A percentile compares a stretch with the other conserved stretches of the same genome.
phyloP scores from a whole-genome alignment of 2,797 vertebrate species.

The Macropus fuliginosus region DNA sequence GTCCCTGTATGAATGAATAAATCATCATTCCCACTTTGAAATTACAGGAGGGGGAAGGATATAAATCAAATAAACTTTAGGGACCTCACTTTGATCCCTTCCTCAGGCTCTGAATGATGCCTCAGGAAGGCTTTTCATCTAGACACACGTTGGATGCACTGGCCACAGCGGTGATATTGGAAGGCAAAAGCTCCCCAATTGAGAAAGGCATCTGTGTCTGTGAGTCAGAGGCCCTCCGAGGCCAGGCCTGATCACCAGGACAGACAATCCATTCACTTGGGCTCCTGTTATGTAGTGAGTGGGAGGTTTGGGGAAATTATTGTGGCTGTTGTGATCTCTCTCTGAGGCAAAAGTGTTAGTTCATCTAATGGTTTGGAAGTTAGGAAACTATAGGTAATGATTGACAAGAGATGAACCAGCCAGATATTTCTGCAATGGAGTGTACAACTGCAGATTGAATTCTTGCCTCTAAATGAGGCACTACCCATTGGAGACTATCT shows the following conservation, averaged over 20 bases:
- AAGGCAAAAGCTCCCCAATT: not conserved
- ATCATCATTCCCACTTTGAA: slow-evolving; percentile 52
- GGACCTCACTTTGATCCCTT: not conserved
- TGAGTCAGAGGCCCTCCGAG: not conserved
- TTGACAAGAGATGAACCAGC: not conserved
- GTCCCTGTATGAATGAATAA: slow-evolving; percentile 51
- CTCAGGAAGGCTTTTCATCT: not conserved
- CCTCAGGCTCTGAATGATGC: slow-evolving; percentile 13
- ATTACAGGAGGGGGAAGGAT: not conserved
- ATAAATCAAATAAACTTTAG: slow-evolving; percentile 8
- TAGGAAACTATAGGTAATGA: not conserved
- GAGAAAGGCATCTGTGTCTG: not conserved
- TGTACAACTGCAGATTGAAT: not conserved
- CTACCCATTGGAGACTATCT: not conserved
- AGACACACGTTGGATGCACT: not conserved
- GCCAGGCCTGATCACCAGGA: not conserved
- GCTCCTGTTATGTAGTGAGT: not conserved
- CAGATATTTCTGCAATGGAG: not conserved
- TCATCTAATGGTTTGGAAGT: not conserved
- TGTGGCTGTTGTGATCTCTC: not conserved
- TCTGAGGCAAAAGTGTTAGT: not conserved
- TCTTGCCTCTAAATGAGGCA: not conserved
- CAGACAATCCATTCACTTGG: not conserved
- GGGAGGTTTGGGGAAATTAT: not conserved
- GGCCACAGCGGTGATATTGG: not conserved